A percentile compares a stretch with the other conserved stretches of the same genome.
Evolutionary conservation across 2,888 invertebrate species (phyloP).

Genomic region (Drosophila nr. medialis): DNA sequence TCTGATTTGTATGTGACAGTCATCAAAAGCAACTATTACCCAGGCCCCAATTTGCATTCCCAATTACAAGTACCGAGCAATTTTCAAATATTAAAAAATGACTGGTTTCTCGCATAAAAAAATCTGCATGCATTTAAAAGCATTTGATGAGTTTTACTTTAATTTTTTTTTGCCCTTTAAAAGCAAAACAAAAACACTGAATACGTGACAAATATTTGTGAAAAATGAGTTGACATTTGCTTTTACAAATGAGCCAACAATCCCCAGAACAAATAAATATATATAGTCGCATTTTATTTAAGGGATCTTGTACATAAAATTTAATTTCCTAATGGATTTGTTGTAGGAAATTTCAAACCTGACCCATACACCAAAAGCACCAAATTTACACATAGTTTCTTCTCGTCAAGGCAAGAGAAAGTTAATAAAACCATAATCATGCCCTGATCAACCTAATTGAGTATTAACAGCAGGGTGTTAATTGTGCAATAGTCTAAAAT

Average conservation of each 20-base stretch:
- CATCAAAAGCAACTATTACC: slow-evolving; percentile 32
- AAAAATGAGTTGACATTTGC: not conserved
- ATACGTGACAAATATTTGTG: not conserved
- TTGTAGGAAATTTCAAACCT: not conserved
- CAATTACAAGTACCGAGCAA: slow-evolving; percentile 8
- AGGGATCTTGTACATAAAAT: not conserved
- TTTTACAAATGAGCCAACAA: not conserved
- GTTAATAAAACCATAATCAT: slow-evolving; percentile 37
- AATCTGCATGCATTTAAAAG: slow-evolving; percentile 19
- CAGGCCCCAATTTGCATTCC: slow-evolving; percentile 4
- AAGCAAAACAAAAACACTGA: not conserved
- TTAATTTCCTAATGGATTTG: not conserved
- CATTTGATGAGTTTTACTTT: slow-evolving; percentile 10
- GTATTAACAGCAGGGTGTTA: slow-evolving; percentile 44
- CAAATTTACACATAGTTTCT: not conserved
- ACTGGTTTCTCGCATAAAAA: slow-evolving; percentile 8
- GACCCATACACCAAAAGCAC: not conserved
- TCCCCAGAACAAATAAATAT: not conserved
- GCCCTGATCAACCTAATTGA: slow-evolving; percentile 25
- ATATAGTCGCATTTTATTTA: not conserved
- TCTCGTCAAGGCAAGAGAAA: slow-evolving; percentile 24
- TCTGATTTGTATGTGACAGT: slow-evolving; percentile 27
- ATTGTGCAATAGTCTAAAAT: slow-evolving; percentile 34
- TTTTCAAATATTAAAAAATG: slow-evolving; percentile 18
- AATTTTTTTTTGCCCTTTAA: slow-evolving; percentile 3